These are phyloP conservation scores for Polyodon spathula DNA, from an alignment of 2,113 vertebrate genomes.

Conservation along the genomic window DNA sequence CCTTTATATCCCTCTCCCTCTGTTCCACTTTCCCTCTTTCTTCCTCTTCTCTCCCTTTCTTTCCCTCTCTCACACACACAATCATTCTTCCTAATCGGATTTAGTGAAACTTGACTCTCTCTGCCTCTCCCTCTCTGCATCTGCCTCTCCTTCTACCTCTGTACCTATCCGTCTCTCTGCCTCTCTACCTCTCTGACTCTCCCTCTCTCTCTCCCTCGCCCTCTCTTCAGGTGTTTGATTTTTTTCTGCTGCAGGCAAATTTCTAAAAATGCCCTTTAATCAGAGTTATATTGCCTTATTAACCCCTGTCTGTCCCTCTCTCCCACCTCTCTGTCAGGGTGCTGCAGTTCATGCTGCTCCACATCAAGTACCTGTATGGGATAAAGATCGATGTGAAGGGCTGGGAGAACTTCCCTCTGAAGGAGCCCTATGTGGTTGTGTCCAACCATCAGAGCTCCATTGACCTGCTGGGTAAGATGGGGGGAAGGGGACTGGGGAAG, in stretches of 20 bases:
- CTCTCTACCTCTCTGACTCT: too few species aligned
- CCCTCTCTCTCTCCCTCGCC: too few species aligned
- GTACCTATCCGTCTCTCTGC: too few species aligned
- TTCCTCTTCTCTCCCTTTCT: too few species aligned
- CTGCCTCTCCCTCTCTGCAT: background rate
- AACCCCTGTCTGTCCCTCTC: background rate
- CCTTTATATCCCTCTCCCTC: too few species aligned
- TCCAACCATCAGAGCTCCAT: conserved; percentile 69
- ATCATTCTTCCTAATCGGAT: background rate
- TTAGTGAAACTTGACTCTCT: too few species aligned
- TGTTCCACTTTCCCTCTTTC: too few species aligned
- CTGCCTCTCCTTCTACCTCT: too few species aligned
- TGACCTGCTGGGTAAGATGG: conserved; percentile 55
- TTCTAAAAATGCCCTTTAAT: background rate
- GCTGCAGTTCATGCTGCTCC: conserved; percentile 47
- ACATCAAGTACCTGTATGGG: conserved; percentile 56
- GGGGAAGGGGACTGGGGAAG: background rate
- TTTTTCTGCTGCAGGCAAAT: too few species aligned
- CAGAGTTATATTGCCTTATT: background rate
- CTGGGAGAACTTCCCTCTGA: conserved; percentile 45
- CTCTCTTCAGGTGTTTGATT: too few species aligned
- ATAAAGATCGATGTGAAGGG: conserved; percentile 56
- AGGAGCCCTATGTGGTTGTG: conserved; percentile 58
- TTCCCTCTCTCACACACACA: too few species aligned
- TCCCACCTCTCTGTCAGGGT: conserved; percentile 35